Conservation (phyloP, 2,797 vertebrate species). For the Geotrypetes seraphini region DNA sequence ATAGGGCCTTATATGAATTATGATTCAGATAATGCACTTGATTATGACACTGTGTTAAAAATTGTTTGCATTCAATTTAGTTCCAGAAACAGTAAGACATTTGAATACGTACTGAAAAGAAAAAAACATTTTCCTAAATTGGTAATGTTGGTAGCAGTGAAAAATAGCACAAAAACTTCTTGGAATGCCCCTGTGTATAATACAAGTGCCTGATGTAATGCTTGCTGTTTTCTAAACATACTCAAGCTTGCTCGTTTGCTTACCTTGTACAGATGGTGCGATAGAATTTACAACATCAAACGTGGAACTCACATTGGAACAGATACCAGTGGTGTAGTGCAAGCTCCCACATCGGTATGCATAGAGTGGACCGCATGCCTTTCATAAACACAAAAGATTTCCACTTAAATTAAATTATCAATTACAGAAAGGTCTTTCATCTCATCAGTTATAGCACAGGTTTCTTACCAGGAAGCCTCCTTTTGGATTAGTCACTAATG, state of each 20-base stretch:
- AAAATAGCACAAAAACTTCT: constrained; percentile 41
- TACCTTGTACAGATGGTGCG: constrained; percentile 72
- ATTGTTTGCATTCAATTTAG: constrained; percentile 34
- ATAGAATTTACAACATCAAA: constrained; percentile 82
- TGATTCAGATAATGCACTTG: no score
- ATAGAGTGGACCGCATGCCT: constrained; percentile 95
- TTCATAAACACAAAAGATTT: constrained; percentile 14
- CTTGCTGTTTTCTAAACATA: constrained; percentile 18
- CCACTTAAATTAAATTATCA: not conserved
- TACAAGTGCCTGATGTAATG: constrained; percentile 29
- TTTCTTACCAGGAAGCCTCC: constrained; percentile 92
- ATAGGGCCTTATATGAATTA: no score
- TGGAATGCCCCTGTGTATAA: constrained; percentile 55
- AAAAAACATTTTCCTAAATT: constrained; percentile 78
- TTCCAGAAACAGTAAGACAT: constrained; percentile 32
- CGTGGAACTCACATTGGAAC: constrained; percentile 82
- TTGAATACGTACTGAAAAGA: constrained; percentile 32
- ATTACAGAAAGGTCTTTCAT: not conserved
- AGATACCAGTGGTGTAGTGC: constrained; percentile 88
- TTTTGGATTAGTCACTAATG: constrained; percentile 83
- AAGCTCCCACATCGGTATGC: constrained; percentile 87
- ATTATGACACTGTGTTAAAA: constrained; percentile 22
- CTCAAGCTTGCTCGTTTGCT: constrained; percentile 7
- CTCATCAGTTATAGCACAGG: not conserved
- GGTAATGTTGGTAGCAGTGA: constrained; percentile 55